Evolutionary conservation across 2,888 invertebrate genomes (phyloP), one percentile per base, ranked within the genome.

Genomic region (Opisthograptis luteolata): DNA sequence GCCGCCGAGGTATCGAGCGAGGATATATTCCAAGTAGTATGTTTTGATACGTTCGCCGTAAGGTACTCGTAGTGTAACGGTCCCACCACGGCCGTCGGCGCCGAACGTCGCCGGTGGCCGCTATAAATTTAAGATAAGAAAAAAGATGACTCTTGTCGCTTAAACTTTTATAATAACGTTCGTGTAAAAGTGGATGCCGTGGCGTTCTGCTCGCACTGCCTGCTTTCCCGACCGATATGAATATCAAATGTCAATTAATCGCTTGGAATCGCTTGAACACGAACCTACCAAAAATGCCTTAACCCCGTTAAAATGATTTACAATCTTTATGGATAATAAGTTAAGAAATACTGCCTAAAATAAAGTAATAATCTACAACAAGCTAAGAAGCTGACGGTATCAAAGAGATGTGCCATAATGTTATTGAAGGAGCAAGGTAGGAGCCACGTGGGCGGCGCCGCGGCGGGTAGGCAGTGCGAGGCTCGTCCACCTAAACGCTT

Each of bases 401-500:
- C 17, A 10, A 10, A 14, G 19, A 32, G 46, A 34, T 27, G 46
- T 46, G 46, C 46, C 46, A 47, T 46, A n/a, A n/a, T n/a, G n/a
- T n/a, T n/a, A 46, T 9, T 25, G 17, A 7, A 12, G 10, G 14
- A 10, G 32, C 32, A 32, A n/a, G 39, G 25, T 20, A 28, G 15
- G 34, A 28, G 25, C 28, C 76, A 68, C 69, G 75, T 77, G 73
- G 82, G 71, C 81, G 76, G 79, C 61, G 34, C 10, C 37, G 74
- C 39, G 74, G 73, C 78, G 69, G 70, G 76, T 79, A 73, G 84
- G 73, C 83, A 76, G 79, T 79, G 87, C 84, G 85, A 71, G 70
- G 60, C 66, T 73, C 85, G 85, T 76, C 68, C 84, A 85, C 85
- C 84, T 87, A 82, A 87, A 90, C 89, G 89, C 89, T 90, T 90